Conservation (phyloP, 2,888 invertebrate genomes). For the Drosophila longiperda region DNA sequence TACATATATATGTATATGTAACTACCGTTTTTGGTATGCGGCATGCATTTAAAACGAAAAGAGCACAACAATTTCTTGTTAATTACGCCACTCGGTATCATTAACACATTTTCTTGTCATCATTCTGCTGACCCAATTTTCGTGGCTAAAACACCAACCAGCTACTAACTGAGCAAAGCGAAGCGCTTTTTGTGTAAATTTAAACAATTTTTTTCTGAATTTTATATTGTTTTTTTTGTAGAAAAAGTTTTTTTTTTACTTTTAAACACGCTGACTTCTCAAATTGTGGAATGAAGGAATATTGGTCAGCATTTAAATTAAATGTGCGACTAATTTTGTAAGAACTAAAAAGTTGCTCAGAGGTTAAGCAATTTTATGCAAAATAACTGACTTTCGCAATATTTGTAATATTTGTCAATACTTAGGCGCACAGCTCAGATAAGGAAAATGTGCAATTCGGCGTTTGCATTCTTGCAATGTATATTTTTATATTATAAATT, state of each 20-base stretch:
- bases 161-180: slow-evolving; percentile 32
- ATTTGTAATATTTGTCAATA: neutral
- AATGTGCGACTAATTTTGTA: slow-evolving; percentile 60
- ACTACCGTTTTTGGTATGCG: slow-evolving; percentile 41
- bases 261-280: slow-evolving; percentile 46
- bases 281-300: slow-evolving; percentile 25
- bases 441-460: neutral
- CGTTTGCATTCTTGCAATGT: neutral
- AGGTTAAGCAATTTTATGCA: slow-evolving; percentile 9
- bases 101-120: slow-evolving; percentile 77
- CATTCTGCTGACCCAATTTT: slow-evolving; percentile 71
- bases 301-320: slow-evolving; percentile 52
- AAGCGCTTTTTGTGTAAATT: slow-evolving; percentile 44
- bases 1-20: neutral
- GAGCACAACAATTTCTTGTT: slow-evolving; percentile 53
- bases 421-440: neutral
- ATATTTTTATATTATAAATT: neutral
- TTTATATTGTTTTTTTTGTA: slow-evolving; percentile 18
- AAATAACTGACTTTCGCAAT: slow-evolving; percentile 36
- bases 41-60: slow-evolving; percentile 41
- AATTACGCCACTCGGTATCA: slow-evolving; percentile 71
- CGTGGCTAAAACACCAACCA: slow-evolving; percentile 48
- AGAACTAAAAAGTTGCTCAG: slow-evolving; percentile 12
- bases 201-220: slow-evolving; percentile 30
- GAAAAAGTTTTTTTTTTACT: slow-evolving; percentile 35